A percentile compares a stretch with the other conserved stretches of the same genome.
These are phyloP conservation scores for Synanthedon formicaeformis DNA, from an alignment of 2,888 invertebrate species.

Conservation along the genomic window DNA sequence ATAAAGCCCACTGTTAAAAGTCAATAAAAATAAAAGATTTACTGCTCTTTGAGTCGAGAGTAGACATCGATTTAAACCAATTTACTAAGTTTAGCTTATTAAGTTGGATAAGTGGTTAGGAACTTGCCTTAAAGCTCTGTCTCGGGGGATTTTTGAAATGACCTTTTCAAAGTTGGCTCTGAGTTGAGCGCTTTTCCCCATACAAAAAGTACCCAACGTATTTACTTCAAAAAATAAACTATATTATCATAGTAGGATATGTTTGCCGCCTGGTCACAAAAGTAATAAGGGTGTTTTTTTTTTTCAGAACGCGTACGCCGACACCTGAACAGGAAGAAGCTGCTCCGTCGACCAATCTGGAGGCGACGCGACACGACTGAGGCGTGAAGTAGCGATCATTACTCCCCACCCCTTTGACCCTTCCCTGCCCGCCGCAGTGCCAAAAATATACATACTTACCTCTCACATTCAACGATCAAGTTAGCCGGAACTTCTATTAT, in stretches of 20 bases:
- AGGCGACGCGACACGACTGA: conserved; percentile 21
- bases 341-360: conserved; percentile 18
- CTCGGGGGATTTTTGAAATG: too few relatives aligned
- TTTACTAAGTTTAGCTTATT: too few relatives aligned
- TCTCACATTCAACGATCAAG: background rate
- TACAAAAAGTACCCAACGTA: too few relatives aligned
- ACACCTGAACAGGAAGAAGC: conserved; percentile 26
- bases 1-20: background rate
- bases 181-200: too few relatives aligned
- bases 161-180: too few relatives aligned
- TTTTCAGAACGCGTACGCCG: conserved; percentile 34
- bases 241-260: too few relatives aligned
- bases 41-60: background rate
- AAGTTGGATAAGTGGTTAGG: too few relatives aligned
- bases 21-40: background rate
- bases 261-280: too few relatives aligned
- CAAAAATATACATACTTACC: background rate
- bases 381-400: background rate
- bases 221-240: too few relatives aligned
- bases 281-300: background rate
- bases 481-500: background rate
- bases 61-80: too few relatives aligned
- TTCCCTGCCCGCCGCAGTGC: background rate
- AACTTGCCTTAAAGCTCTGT: background rate
- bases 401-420: background rate